phyloP scores from a whole-genome alignment of 2,113 vertebrate genomes.

The Nansenia antarctica region DNA sequence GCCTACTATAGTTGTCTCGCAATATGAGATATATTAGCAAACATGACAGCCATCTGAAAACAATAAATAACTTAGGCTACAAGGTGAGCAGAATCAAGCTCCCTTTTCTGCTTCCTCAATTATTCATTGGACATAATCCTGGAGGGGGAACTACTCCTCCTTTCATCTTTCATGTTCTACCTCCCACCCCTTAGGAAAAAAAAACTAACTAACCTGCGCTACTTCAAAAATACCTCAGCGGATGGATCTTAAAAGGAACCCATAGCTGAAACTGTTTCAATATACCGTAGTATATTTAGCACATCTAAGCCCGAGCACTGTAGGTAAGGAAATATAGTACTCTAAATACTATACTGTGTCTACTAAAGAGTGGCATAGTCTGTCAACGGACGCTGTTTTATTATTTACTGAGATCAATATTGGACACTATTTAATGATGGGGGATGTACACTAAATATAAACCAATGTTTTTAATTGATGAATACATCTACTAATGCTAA shows the following conservation, averaged over 20 bases:
- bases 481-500: no score
- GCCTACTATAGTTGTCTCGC: slow-evolving; percentile 6
- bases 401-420: slow-evolving; percentile 6
- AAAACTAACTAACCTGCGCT: slow-evolving; percentile 16
- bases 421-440: neutral
- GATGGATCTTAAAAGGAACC: slow-evolving; percentile 13
- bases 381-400: slow-evolving; percentile 1
- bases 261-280: slow-evolving; percentile 30
- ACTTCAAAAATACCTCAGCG: slow-evolving; percentile 12
- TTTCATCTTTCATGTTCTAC: slow-evolving; percentile 47
- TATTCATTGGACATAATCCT: slow-evolving; percentile 51
- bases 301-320: no score
- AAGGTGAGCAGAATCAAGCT: slow-evolving; percentile 42
- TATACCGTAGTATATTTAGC: no score
- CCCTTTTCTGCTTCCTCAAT: slow-evolving; percentile 42
- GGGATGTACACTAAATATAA: no score
- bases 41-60: slow-evolving; percentile 45
- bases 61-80: slow-evolving; percentile 55
- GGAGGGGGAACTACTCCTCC: slow-evolving; percentile 18
- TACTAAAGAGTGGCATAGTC: neutral
- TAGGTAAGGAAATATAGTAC: no score
- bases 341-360: neutral
- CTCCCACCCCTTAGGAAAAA: slow-evolving; percentile 8
- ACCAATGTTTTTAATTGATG: no score
- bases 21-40: slow-evolving; percentile 44